phyloP scores from a whole-genome alignment of 2,888 invertebrate genomes.

The Hypolimnas misippus region DNA sequence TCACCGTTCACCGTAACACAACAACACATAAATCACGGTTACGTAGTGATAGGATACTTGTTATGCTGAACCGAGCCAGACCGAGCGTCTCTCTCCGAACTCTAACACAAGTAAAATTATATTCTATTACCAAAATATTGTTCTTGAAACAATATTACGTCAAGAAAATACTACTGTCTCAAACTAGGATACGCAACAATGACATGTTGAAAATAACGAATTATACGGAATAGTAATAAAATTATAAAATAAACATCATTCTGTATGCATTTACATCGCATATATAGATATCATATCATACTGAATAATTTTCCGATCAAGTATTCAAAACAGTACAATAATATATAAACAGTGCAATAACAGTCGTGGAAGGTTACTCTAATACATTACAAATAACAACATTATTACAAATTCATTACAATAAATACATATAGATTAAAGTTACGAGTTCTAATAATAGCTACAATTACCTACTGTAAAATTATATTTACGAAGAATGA shows the following conservation, averaged over 20 bases:
- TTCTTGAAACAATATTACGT: too few species aligned
- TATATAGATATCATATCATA: neutral
- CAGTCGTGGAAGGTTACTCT: slow-evolving; percentile 17
- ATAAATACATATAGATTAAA: too few species aligned
- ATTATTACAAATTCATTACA: too few species aligned
- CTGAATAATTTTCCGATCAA: slow-evolving; percentile 9
- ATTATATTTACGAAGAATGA: too few species aligned
- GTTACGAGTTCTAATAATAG: too few species aligned
- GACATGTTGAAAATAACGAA: too few species aligned
- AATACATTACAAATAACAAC: neutral
- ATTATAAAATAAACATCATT: neutral
- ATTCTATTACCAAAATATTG: neutral
- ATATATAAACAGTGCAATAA: slow-evolving; percentile 11
- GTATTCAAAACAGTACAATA: slow-evolving; percentile 17
- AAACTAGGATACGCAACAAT: too few species aligned
- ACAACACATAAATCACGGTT: slow-evolving; percentile 7
- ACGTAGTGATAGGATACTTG: neutral
- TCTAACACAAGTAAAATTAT: neutral
- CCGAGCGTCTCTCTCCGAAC: neutral
- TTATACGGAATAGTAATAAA: neutral
- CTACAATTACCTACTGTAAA: too few species aligned
- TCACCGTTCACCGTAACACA: neutral
- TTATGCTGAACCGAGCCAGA: neutral
- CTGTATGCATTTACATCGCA: neutral
- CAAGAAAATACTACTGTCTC: too few species aligned